phyloP scores from a whole-genome alignment of 1,140 invertebrate species.

The Drosophila ironensis region DNA sequence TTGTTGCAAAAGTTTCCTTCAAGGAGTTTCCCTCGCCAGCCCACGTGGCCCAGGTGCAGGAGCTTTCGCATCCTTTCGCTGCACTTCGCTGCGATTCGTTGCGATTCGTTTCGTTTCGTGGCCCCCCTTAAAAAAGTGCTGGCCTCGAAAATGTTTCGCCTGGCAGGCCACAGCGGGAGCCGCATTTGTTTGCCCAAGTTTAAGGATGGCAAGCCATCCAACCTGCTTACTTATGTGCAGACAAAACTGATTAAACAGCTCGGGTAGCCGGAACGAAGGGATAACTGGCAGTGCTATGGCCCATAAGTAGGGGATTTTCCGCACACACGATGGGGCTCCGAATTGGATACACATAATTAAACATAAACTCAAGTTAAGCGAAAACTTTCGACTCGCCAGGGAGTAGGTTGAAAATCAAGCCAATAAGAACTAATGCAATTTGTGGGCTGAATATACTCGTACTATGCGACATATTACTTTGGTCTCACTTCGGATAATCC shows the following conservation, averaged over 20 bases:
- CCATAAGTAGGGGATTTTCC: not conserved
- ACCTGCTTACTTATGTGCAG: slow-evolving; percentile 42
- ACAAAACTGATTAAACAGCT: slow-evolving; percentile 38
- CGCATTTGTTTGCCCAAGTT: slow-evolving; percentile 7
- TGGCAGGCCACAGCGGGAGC: too few species aligned
- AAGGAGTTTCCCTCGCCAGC: slow-evolving; percentile 35
- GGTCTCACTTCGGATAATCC: not conserved
- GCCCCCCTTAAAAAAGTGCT: not conserved
- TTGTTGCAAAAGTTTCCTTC: slow-evolving; percentile 36
- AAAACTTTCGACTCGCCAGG: slow-evolving; percentile 3
- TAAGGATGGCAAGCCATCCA: slow-evolving; percentile 40
- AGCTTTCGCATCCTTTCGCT: not conserved
- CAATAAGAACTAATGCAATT: slow-evolving; percentile 16
- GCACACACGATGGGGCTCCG: slow-evolving; percentile 1
- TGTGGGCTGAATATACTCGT: not conserved
- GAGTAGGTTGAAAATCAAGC: not conserved
- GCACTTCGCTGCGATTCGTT: too few species aligned
- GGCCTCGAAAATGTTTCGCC: slow-evolving; percentile 49
- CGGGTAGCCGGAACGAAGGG: slow-evolving; percentile 28
- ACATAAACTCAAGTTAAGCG: slow-evolving; percentile 16
- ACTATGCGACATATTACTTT: not conserved
- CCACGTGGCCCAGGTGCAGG: slow-evolving; percentile 10
- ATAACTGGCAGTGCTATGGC: slow-evolving; percentile 8
- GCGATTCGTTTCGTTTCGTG: too few species aligned
- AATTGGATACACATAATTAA: slow-evolving; percentile 37